Percentiles rank a stretch among this genome's conserved stretches.
Conservation (phyloP, 2,113 vertebrate species). For the Thamnophis sirtalis region DNA sequence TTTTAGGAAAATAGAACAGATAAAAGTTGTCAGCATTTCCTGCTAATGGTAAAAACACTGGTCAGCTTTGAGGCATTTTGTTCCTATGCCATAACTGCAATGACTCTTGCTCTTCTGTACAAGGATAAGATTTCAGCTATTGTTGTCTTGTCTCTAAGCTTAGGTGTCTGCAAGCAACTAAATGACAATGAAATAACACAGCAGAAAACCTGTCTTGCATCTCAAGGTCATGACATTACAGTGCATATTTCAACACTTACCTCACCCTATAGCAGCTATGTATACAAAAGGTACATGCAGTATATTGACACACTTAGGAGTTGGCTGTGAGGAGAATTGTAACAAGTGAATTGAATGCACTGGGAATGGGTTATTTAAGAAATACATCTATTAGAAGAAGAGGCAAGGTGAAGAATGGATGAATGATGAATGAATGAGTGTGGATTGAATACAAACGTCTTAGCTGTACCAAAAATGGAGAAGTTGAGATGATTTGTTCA, state of each 20-base stretch:
- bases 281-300: not conserved
- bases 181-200: not conserved
- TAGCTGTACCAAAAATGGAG: not conserved
- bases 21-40: not conserved
- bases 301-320: not conserved
- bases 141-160: not conserved
- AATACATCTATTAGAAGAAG: not conserved
- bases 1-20: not conserved
- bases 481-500: not conserved
- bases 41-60: not conserved
- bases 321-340: not conserved
- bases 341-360: not conserved
- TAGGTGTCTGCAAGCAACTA: not conserved
- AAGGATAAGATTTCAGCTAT: not conserved
- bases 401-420: not conserved
- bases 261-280: not conserved
- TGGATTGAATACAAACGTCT: not conserved
- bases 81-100: not conserved
- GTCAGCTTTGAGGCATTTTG: not conserved
- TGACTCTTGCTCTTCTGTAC: not conserved
- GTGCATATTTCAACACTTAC: not conserved
- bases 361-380: not conserved
- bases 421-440: not conserved
- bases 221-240: not conserved
- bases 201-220: not conserved